Conservation (phyloP, 2,888 invertebrate genomes). For the Anoncus sp. region DNA sequence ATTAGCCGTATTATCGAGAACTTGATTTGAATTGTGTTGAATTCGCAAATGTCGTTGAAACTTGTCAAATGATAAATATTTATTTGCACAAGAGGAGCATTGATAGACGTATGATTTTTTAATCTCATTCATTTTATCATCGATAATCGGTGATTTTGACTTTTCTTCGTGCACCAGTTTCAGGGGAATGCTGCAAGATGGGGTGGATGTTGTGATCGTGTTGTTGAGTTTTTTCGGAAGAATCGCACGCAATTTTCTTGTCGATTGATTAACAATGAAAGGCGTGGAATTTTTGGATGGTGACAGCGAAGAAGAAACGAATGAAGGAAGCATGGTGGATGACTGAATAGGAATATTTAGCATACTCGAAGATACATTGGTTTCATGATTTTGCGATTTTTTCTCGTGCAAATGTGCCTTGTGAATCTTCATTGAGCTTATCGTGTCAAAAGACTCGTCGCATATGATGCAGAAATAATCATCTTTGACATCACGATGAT, state of each 20-base stretch:
- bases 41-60: neutral
- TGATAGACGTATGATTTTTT: neutral
- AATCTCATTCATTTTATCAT: too few species aligned
- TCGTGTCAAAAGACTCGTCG: conserved; percentile 54
- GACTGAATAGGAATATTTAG: neutral
- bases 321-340: neutral
- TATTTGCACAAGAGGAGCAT: neutral
- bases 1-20: neutral
- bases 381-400: neutral
- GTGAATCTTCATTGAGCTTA: conserved; percentile 54
- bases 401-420: conserved; percentile 61
- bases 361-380: neutral
- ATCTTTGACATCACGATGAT: neutral
- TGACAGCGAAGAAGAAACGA: too few species aligned
- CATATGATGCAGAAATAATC: conserved; percentile 59
- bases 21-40: neutral
- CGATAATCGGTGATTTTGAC: neutral
- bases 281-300: too few species aligned
- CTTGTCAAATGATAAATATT: neutral
- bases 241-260: too few species aligned
- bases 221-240: neutral
- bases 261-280: too few species aligned
- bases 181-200: neutral
- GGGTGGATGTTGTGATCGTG: neutral
- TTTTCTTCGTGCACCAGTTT: neutral